Evolutionary conservation across 2,888 invertebrate species (phyloP), one percentile per base, ranked within the genome.

Genomic region (Dryomyza anilis): DNA sequence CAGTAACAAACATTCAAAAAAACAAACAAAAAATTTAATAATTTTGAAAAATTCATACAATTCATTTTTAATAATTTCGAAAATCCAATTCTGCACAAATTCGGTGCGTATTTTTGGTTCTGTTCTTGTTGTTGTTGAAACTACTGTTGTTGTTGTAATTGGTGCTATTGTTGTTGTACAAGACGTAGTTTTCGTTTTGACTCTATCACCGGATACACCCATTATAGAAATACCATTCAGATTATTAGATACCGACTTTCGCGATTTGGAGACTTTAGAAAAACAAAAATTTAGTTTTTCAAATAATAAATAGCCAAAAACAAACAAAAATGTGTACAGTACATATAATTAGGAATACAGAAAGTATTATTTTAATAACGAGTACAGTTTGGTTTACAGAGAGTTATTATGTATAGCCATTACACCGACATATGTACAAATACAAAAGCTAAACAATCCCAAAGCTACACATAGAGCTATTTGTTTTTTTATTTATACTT

Each of bases 51-150:
- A n/a, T n/a, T 33, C 48, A 23, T 48, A 48, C 48, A 23, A 21
- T 48, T 16, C 48, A 48, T 48, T 5, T 23, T 23, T n/a, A 36
- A n/a, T n/a, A 39, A n/a, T 50, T 2, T n/a, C n/a, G 23, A 30
- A 53, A n/a, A 30, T 30, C 53, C 53, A 53, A 30, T 7, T 89
- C 84, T 90, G 89, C 63, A 89, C 88, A 79, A 90, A 90, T 77
- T 86, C 81, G 81, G 85, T 86, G 76, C 89, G 84, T 36, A 10
- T 16, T 23, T 12, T 43, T 43, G 21, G 19, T 4, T 23, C 14
- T 21, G 57, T 3, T 39, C 25, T 57, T 16, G 43, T 39, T 57
- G n/a, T 43, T 39, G 43, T 39, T 43, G 58, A 1, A n/a, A n/a
- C n/a, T n/a, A n/a, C n/a, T 16, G 6, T n/a, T 27, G 16, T 45